These are phyloP conservation scores for Drosophila sproati DNA, from an alignment of 1,140 invertebrate genomes.

Conservation along the genomic window DNA sequence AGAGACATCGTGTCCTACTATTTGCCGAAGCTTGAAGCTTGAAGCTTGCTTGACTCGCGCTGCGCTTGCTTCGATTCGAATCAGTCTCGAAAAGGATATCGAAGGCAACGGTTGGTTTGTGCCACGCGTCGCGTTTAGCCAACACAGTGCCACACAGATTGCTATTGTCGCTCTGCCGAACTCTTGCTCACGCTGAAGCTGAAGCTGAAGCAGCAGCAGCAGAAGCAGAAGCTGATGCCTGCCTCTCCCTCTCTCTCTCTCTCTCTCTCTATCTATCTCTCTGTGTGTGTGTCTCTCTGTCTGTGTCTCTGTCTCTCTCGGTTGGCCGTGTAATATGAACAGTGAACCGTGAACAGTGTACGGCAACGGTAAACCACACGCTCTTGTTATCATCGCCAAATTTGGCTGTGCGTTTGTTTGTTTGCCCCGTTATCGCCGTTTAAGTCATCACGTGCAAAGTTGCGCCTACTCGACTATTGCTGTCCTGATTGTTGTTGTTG, in stretches of 20 bases:
- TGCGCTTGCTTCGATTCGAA: neutral
- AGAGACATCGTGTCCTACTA: neutral
- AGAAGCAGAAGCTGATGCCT: neutral
- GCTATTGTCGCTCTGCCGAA: neutral
- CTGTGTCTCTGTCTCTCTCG: neutral
- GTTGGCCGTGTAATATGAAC: constrained; percentile 1
- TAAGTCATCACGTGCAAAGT: constrained; percentile 1
- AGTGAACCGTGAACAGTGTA: neutral
- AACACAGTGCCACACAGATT: neutral
- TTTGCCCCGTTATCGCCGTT: neutral
- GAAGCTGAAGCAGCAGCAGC: too few species aligned
- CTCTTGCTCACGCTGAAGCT: neutral
- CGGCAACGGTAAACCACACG: neutral
- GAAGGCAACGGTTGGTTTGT: constrained; percentile 1
- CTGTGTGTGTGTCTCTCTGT: neutral
- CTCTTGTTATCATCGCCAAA: constrained; percentile 1
- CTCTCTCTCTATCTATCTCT: neutral
- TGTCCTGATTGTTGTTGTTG: neutral
- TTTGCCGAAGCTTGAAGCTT: neutral
- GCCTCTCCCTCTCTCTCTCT: neutral
- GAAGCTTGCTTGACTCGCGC: neutral
- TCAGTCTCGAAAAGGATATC: constrained; percentile 2
- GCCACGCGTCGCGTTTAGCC: neutral
- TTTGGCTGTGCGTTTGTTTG: constrained; percentile 1
- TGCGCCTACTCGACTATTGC: constrained; percentile 14